Percentiles rank a stretch among this genome's conserved stretches.
Evolutionary conservation across 2,797 vertebrate species (phyloP).

Genomic region (Periophthalmus magnuspinnatus): DNA sequence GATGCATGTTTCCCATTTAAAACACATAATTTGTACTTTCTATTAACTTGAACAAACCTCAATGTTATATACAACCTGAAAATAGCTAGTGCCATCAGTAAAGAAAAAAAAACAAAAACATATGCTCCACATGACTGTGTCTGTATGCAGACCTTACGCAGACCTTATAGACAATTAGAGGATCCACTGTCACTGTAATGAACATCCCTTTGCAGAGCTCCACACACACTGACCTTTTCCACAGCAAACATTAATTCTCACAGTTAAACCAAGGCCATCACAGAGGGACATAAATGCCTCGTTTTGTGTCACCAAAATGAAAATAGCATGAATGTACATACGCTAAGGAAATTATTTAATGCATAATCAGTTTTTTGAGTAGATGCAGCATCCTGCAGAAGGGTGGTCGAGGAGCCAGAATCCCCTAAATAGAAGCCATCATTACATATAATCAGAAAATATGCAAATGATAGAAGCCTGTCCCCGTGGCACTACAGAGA

Average conservation of each 20-base stretch:
- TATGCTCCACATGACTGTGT: slow-evolving; percentile 41
- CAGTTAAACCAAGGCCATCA: slow-evolving; percentile 30
- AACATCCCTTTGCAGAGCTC: slow-evolving; percentile 53
- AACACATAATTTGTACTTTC: slow-evolving; percentile 10
- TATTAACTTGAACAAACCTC: not conserved
- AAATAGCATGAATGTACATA: slow-evolving; percentile 13
- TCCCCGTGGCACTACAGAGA: slow-evolving; percentile 47
- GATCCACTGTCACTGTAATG: slow-evolving; percentile 63
- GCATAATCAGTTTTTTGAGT: slow-evolving; percentile 20
- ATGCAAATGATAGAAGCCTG: slow-evolving; percentile 58
- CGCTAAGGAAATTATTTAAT: slow-evolving; percentile 9
- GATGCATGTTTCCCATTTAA: not conserved
- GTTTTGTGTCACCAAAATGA: slow-evolving; percentile 34
- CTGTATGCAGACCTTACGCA: slow-evolving; percentile 36
- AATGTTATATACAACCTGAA: slow-evolving; percentile 15
- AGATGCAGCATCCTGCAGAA: slow-evolving; percentile 31
- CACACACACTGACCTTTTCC: slow-evolving; percentile 67
- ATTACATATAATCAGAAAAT: slow-evolving; percentile 65
- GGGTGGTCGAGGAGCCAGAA: slow-evolving; percentile 49
- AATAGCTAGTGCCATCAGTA: slow-evolving; percentile 38
- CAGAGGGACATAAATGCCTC: slow-evolving; percentile 38
- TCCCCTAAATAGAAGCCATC: slow-evolving; percentile 60
- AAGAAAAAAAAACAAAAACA: slow-evolving; percentile 33
- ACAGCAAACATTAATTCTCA: slow-evolving; percentile 63
- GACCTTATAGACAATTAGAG: slow-evolving; percentile 50